Evolutionary conservation across 2,113 vertebrate species (phyloP), one percentile per base, ranked within the genome.

Genomic region (Phalacrocorax brasilianus): DNA sequence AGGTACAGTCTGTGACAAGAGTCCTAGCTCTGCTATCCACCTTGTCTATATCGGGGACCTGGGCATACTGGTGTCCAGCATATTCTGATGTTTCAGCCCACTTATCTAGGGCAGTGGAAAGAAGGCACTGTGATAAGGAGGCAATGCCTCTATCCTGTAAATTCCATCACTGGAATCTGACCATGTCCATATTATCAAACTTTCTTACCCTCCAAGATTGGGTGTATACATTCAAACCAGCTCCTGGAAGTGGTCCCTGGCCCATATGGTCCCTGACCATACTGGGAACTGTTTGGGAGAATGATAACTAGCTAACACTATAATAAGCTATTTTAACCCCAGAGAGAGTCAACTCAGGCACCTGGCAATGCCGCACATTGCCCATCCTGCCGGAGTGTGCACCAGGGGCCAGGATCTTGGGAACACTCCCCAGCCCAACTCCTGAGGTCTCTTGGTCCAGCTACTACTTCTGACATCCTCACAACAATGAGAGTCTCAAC

Each of bases 361-460:
- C 28, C 52, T 70, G n/a, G 13, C n/a, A 62, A 49, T 62, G 38
- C 50, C 59, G 27, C 4, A 12, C 6, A 3, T 45, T 73, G 49
- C 22, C 52, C 53, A 40, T 17, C 0, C 24, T n/a, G 33, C 40
- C 0, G 0, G 30, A 53, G 28, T 0, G 0, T 42, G 59, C 17
- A n/a, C 20, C 30, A 26, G 72, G 38, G 9, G 6, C 16, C 70
- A 12, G 11, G 30, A 79, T 32, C 47, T 65, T 68, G 68, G 35
- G 16, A 82, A 63, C 5, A 5, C n/a, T 33, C 24, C 53, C 27
- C 59, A 28, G 24, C 12, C 19, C 22, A 56, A 26, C 40, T 78
- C 33, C 26, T 71, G 33, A 50, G 32, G 15, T 20, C 28, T n/a
- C 59, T 70, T 33, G n/a, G 49, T 63, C 49, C 74, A 85, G 33